Conservation (phyloP, 2,888 invertebrate genomes). For the Latrodectus elegans region DNA sequence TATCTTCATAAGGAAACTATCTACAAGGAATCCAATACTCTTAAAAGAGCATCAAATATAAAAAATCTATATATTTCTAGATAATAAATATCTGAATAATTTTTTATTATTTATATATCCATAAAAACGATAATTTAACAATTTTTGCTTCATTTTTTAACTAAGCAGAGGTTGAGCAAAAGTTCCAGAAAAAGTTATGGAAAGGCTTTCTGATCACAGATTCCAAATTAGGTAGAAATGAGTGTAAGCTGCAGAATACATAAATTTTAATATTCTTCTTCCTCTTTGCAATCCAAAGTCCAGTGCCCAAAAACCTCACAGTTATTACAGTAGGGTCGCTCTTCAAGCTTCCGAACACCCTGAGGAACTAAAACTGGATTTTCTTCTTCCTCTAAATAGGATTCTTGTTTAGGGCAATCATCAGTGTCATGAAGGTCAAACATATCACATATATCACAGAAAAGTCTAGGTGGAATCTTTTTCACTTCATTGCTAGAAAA, state of each 20-base stretch:
- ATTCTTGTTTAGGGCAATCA: constrained; percentile 92
- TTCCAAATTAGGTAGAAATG: neutral
- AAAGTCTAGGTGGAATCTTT: constrained; percentile 79
- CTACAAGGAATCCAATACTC: neutral
- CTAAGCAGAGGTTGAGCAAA: neutral
- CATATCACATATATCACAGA: constrained; percentile 98
- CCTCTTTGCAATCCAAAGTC: constrained; percentile 89
- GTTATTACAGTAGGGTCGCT: constrained; percentile 90
- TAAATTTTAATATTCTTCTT: constrained; percentile 80
- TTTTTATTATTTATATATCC: too few species aligned
- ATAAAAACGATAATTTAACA: too few species aligned
- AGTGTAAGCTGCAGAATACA: too few species aligned
- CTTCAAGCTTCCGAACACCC: constrained; percentile 74
- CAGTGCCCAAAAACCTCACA: constrained; percentile 96
- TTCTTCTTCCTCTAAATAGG: constrained; percentile 76
- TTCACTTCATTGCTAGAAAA: constrained; percentile 70
- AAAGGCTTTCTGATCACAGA: neutral
- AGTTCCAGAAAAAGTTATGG: neutral
- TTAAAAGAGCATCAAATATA: neutral
- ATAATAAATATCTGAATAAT: too few species aligned
- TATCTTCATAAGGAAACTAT: neutral
- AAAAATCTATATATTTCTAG: neutral
- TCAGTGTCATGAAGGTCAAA: constrained; percentile 98
- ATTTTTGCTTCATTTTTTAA: too few species aligned
- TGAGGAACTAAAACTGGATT: constrained; percentile 74